Evolutionary conservation across 2,113 vertebrate genomes (phyloP), one percentile per base, ranked within the genome.

Genomic region (Phasianus colchicus): DNA sequence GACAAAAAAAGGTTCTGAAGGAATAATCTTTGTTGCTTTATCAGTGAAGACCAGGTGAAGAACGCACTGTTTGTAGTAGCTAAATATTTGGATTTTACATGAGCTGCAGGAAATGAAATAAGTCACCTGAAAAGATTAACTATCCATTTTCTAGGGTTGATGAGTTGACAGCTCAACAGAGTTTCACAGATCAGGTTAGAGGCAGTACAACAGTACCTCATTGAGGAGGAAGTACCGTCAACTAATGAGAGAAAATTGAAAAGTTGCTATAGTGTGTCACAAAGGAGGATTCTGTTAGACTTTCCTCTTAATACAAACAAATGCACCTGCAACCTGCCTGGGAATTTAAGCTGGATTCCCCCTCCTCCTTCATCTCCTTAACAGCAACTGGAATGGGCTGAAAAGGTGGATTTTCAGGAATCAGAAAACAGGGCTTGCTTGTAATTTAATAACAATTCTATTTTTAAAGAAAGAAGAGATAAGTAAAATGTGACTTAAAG

Each of bases 21-120:
- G 47, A 60, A 92, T 84, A 83, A 83, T 91, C 92, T 89, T 86
- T 88, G 75, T 76, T 89, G 63, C 67, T 95, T 97, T 95, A 93
- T 92, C 79, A 72, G 79, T 86, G 66, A 93, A 94, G 88, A 34
- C 50, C 88, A 94, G 89, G 78, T 95, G 92, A 97, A 87, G 81
- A 96, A 83, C 52, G 75, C 52, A 38, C 48, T 92, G 75, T 92
- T 96, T 95, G 93, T 77, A 86, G 66, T 89, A 95, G 91, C 57
- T 95, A 95, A 97, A 96, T 94, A 95, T 97, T 96, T 93, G 92
- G 94, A 86, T 82, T 96, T 96, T 96, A 85, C 82, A 54, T 75
- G 88, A 94, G 79, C 94, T 92, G 65, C 90, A 96, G 96, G 97
- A 97, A 97, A 97, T 96, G 66, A 97, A 95, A 79, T 91, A 91